These are phyloP conservation scores for Drosophila novamexicana DNA, from an alignment of 1,140 invertebrate species.

Conservation along the genomic window DNA sequence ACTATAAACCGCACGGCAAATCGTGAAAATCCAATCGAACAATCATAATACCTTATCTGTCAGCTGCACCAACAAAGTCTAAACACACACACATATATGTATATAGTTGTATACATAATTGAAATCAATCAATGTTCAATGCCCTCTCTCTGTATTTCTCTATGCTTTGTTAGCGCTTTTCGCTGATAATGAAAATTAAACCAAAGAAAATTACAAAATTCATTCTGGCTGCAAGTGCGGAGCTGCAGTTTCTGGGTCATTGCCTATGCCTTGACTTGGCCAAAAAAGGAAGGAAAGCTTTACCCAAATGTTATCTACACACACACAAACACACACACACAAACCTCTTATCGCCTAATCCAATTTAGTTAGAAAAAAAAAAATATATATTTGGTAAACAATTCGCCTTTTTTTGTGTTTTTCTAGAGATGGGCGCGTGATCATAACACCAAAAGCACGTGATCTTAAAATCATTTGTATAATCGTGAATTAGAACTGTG, in stretches of 20 bases:
- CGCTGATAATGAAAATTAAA: slow-evolving; percentile 5
- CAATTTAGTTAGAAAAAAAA: slow-evolving; percentile 12
- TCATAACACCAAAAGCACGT: background rate
- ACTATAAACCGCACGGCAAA: background rate
- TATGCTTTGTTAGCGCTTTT: background rate
- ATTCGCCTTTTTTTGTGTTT: background rate
- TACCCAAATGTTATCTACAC: slow-evolving; percentile 9
- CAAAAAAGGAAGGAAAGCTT: background rate
- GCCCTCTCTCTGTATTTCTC: background rate
- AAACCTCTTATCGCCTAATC: slow-evolving; percentile 25
- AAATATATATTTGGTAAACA: slow-evolving; percentile 10
- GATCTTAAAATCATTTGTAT: background rate
- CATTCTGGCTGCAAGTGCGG: background rate
- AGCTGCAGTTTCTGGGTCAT: slow-evolving; percentile 8
- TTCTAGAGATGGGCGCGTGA: background rate
- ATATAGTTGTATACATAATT: slow-evolving; percentile 8
- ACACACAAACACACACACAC: background rate
- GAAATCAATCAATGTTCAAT: slow-evolving; percentile 13
- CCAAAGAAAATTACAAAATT: background rate
- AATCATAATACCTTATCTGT: slow-evolving; percentile 13
- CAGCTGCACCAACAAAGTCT: slow-evolving; percentile 4
- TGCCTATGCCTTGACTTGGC: slow-evolving; percentile 5
- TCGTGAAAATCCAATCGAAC: slow-evolving; percentile 4
- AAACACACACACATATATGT: background rate
- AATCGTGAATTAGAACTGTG: too few relatives aligned